Evolutionary conservation across 92 coral and sea anemone genomes (phyloP).

Genomic region (Plumapathes pennacea): DNA sequence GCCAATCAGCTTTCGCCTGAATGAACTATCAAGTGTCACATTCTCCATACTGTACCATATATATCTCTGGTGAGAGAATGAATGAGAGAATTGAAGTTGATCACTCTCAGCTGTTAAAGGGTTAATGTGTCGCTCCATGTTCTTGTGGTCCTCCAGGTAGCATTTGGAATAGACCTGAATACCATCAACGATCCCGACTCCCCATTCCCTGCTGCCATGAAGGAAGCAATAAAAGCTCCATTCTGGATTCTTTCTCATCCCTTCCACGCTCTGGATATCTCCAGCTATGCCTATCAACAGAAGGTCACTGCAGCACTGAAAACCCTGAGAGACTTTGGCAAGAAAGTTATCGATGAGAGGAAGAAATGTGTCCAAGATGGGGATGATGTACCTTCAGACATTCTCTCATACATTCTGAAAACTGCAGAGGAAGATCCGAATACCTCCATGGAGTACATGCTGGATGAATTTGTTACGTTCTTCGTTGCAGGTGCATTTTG

Average conservation of each 20-base stretch:
- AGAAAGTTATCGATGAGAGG: constrained; percentile 68
- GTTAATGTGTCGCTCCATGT: too few species aligned
- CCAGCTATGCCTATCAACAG: constrained; percentile 69
- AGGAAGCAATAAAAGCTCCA: constrained; percentile 46
- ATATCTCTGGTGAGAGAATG: too few species aligned
- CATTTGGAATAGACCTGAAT: constrained; percentile 70
- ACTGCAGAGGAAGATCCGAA: constrained; percentile 37
- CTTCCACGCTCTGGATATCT: constrained; percentile 46
- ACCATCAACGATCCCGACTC: constrained; percentile 50
- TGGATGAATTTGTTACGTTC: constrained; percentile 79
- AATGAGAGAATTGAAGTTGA: too few species aligned
- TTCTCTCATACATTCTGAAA: constrained; percentile 53
- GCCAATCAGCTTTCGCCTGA: too few species aligned
- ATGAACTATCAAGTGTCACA: too few species aligned
- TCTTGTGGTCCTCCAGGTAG: constrained; percentile 51
- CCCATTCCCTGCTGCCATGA: constrained; percentile 61
- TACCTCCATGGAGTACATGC: constrained; percentile 54
- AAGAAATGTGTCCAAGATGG: constrained; percentile 43
- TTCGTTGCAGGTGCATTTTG: constrained; percentile 67
- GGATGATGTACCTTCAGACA: constrained; percentile 54
- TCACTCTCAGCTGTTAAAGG: too few species aligned
- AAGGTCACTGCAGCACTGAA: constrained; percentile 67
- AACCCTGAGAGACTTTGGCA: constrained; percentile 73
- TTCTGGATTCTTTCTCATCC: constrained; percentile 52
- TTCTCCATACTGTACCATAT: too few species aligned